A percentile compares a stretch with the other conserved stretches of the same genome.
Evolutionary conservation across 2,888 invertebrate genomes (phyloP).

Genomic region (Lycocerus yunnanus): DNA sequence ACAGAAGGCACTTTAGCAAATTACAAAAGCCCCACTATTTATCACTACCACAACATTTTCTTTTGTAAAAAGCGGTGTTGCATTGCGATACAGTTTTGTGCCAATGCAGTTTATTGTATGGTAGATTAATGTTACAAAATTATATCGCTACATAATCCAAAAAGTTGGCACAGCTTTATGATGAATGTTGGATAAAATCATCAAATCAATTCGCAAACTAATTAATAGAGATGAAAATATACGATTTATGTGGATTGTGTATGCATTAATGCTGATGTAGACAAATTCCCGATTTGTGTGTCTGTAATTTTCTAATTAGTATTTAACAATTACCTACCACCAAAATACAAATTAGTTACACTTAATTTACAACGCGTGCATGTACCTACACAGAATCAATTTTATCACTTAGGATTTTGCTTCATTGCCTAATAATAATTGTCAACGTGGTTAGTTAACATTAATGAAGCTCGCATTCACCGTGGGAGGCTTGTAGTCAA

Average conservation of each 20-base stretch:
- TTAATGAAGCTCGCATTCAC: neutral
- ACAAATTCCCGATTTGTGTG: neutral
- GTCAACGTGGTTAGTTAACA: neutral
- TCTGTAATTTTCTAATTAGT: neutral
- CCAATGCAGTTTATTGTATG: constrained; percentile 13
- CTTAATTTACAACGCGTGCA: neutral
- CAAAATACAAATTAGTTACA: neutral
- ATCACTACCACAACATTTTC: constrained; percentile 2
- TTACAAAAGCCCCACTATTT: constrained; percentile 6
- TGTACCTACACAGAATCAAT: neutral
- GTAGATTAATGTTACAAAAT: constrained; percentile 15
- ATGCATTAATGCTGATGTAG: neutral
- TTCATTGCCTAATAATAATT: neutral
- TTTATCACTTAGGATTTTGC: neutral
- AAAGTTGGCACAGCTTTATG: constrained; percentile 24
- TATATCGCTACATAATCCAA: constrained; percentile 7
- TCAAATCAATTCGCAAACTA: neutral
- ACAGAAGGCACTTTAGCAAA: constrained; percentile 3
- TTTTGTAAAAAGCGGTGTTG: constrained; percentile 1
- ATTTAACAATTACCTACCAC: neutral
- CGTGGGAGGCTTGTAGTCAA: neutral
- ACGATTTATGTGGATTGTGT: neutral
- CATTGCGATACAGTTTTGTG: constrained; percentile 14
- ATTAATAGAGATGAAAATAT: neutral
- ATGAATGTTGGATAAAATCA: constrained; percentile 10